Evolutionary conservation across 2,797 vertebrate species (phyloP), one percentile per base, ranked within the genome.

Genomic region (Caiman crocodilus): DNA sequence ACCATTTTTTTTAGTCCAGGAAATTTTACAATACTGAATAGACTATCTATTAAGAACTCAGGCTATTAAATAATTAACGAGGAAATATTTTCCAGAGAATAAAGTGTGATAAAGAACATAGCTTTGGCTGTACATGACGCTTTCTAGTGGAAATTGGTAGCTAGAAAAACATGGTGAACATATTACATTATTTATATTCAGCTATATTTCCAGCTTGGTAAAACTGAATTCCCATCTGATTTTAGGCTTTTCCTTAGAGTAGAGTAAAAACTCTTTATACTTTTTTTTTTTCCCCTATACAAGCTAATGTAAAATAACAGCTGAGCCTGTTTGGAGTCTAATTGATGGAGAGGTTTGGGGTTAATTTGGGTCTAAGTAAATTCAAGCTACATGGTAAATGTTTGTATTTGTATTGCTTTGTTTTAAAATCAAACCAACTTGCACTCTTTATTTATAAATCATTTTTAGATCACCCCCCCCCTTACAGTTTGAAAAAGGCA

Each of bases 151-250:
- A 92, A 82, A 89, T 60, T 26, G 78, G 59, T 32, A 84, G 15
- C 25, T 80, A 63, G 87, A 56, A 89, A 56, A 87, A 88, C 84
- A 85, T 2, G 80, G 25, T 71, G 42, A 4, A 75, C 1, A 3
- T 80, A 64, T 90, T 94, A 90, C 4, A 88, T 90, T 94, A 80
- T 87, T 85, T 92, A 79, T 84, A 61, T 74, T 23, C 6, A 80
- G 8, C 8, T 82, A 71, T 71, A 21, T 74, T 90, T 90, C 79
- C 82, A 35, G 57, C 25, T 87, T 84, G 59, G 28, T 4, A 84
- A 76, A 88, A 69, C 56, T 75, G 79, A 0, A 1, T 13, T 79
- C 79, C 84, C 11, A 69, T 69, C 23, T 81, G 71, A 57, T 89
- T 35, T 84, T 90, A 30, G 16, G 84, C 25, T 63, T 79, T 63